Percentiles rank a stretch among this genome's conserved stretches.
Conservation (phyloP, 2,797 vertebrate species). For the Pantherophis vulpinus region DNA sequence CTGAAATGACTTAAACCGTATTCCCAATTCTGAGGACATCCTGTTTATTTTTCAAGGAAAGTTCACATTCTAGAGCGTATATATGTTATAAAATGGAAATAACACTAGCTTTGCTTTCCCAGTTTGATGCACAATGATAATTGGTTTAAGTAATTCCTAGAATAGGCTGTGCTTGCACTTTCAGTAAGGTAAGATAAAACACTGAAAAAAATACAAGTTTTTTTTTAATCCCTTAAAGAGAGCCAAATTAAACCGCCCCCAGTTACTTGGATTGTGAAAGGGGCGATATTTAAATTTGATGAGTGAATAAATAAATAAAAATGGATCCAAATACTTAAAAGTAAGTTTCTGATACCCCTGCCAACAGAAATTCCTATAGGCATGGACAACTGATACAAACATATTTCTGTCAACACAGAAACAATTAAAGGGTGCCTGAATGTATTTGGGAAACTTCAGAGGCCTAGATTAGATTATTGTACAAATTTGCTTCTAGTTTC, state of each 20-base stretch:
- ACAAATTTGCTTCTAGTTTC: background rate
- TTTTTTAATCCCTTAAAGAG: background rate
- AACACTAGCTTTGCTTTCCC: background rate
- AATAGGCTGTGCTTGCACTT: background rate
- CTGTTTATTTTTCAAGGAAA: background rate
- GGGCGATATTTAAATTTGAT: background rate
- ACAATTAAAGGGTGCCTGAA: background rate
- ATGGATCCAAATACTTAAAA: background rate
- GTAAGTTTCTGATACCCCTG: background rate
- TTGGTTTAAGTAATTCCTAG: background rate
- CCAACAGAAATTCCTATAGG: background rate
- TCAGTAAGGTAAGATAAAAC: background rate
- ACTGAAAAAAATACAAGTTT: background rate
- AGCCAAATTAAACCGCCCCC: background rate
- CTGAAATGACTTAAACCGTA: background rate
- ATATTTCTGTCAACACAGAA: slow-evolving; percentile 7
- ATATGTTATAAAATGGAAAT: background rate
- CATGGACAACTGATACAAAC: background rate
- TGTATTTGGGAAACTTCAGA: background rate
- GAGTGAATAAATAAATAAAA: background rate
- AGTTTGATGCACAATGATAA: background rate
- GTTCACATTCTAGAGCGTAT: background rate
- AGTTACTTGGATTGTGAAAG: background rate
- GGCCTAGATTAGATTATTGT: background rate
- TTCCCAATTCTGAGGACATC: background rate